Base-by-base conservation (phyloP, 2,113 vertebrate species). In the Aramus guarauna region DNA sequence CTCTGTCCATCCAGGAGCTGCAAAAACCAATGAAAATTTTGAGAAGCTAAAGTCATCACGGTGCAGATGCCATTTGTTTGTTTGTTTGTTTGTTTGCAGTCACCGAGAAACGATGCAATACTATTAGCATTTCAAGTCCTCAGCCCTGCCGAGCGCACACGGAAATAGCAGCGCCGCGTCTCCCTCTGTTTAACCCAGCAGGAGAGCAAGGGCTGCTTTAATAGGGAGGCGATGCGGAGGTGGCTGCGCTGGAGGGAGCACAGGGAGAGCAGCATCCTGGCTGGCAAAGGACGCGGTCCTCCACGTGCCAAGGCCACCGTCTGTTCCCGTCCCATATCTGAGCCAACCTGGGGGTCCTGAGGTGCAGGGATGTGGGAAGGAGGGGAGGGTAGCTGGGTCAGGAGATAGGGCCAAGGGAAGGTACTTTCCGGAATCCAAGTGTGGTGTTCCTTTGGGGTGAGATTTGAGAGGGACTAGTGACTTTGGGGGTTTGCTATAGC, bases 221-320 rank as follows among this genome's bases (percentile, higher is more conserved):
- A 29, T 0, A 5, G 58, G 68, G 86, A 66, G 56, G 55, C 2
- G 19, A 63, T 11, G 29, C 0, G 0, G 72, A 69, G 50, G 21
- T 41, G 67, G 67, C 36, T 29, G 41, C 4, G 5, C 30, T 20
- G 71, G 53, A 50, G 13, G 9, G 37, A 81, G 37, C 32, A 4
- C 18, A 2, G 1, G 59, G 29, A 75, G 12, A 36, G 32, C 2
- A 1, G 19, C 16, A 6, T 4, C 60, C 47, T 41, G 50, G 26
- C 37, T 90, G 48, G 39, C 76, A 48, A 60, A 48, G 64, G 50
- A 58, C 0, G 0, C 3, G 11, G 24, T 50, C 6, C 11, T 34
- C 21, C 12, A 17, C 0, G 0, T 32, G 26, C 66, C 52, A 9
- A 15, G 6, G 59, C 24, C 66, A 27, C 27, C 0, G 0, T 24